Base-by-base conservation (phyloP, 2,888 invertebrate genomes). In the Eupithecia vulgata region DNA sequence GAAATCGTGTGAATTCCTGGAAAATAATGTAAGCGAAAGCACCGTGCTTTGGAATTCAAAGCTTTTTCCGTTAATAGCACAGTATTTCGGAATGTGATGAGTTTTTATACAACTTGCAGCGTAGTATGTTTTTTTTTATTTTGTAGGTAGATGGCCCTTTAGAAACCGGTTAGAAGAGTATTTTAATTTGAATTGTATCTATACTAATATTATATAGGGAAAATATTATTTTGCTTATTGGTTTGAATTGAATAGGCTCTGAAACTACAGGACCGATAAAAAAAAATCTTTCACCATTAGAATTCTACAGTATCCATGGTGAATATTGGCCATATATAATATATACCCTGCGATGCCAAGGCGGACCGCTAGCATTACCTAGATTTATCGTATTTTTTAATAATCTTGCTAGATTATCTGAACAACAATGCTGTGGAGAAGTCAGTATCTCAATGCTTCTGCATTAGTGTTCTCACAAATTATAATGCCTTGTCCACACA, bases 401-500 rank as follows among this genome's bases (percentile, higher is more conserved):
- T 5, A 5, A 15, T 42, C 8, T 7, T n/a, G 8, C 48, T n/a
- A 48, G n/a, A n/a, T 48, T n/a, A 48, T 48, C 48, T n/a, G 48
- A 1, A n/a, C 42, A n/a, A n/a, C 45, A 45, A 45, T n/a, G n/a
- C 45, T 7, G 17, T 42, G 7, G 48, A 48, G 45, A 7, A 30
- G 34, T 34, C 30, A n/a, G 17, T 62, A 62, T 8, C 17, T 62
- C 34, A 17, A 17, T 35, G 35, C 61, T 62, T 35, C 34, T 64
- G 64, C 64, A 40, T 40, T 37, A 64, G 35, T 40, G 10, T 40
- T 13, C 21, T 34, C 40, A 64, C 35, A 37, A 64, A 40, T 64
- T 64, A 64, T 64, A 64, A 64, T 37, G 64, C 40, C 37, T 37
- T 34, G 64, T 64, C 64, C 64, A 64, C 62, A 67, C 21, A 66